Percentiles rank a stretch among this genome's conserved stretches.
These are phyloP conservation scores for Ptychoptera contaminata DNA, from an alignment of 2,888 invertebrate species.

Conservation along the genomic window DNA sequence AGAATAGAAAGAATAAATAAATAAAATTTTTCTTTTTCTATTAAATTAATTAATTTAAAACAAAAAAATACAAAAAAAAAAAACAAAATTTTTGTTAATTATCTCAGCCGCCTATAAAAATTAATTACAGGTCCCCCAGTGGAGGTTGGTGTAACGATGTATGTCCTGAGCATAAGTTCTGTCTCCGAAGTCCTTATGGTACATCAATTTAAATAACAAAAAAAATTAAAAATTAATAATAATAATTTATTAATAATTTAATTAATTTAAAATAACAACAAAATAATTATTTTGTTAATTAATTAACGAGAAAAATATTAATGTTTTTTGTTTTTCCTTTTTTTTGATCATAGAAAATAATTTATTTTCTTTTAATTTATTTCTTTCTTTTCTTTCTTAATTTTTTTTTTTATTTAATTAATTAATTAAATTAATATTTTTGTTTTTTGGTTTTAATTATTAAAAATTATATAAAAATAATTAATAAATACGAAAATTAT, in stretches of 20 bases:
- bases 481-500: too few species aligned
- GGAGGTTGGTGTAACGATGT: slow-evolving; percentile 95
- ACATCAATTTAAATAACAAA: slow-evolving; percentile 38
- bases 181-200: slow-evolving; percentile 98
- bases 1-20: slow-evolving; percentile 4
- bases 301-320: not conserved
- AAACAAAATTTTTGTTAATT: not conserved
- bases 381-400: not conserved
- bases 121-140: slow-evolving; percentile 85
- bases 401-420: not conserved
- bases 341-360: too few species aligned
- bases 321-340: too few species aligned
- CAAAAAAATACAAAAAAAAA: not conserved
- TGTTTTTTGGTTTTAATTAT: not conserved
- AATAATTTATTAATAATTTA: slow-evolving; percentile 6
- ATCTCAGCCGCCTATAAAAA: slow-evolving; percentile 11
- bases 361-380: not conserved
- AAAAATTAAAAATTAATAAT: not conserved
- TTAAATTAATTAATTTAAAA: slow-evolving; percentile 7
- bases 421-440: not conserved
- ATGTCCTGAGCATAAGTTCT: slow-evolving; percentile 95
- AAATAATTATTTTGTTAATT: not conserved
- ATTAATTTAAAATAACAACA: not conserved
- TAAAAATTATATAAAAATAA: not conserved
- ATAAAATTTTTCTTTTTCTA: too few species aligned